Evolutionary conservation across 2,797 vertebrate species (phyloP).

Genomic region (Poecilia velifera): DNA sequence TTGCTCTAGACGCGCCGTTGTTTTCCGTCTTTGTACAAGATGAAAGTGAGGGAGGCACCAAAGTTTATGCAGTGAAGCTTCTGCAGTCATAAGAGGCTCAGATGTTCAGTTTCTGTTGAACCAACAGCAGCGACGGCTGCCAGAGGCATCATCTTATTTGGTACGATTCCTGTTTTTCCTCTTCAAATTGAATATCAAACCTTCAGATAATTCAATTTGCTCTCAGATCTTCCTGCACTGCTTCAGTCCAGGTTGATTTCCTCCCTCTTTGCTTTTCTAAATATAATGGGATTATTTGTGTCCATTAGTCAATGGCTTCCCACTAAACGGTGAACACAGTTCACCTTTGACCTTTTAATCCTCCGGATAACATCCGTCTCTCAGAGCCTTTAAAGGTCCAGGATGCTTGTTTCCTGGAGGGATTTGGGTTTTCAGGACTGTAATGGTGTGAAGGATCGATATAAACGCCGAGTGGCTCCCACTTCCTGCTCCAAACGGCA

Average conservation of each 20-base stretch:
- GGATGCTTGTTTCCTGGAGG: slow-evolving; percentile 64
- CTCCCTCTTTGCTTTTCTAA: slow-evolving; percentile 41
- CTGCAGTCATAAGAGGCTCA: too few relatives aligned
- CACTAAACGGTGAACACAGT: slow-evolving; percentile 40
- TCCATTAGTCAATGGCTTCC: slow-evolving; percentile 56
- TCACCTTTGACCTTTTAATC: slow-evolving; percentile 57
- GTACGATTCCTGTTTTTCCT: neutral
- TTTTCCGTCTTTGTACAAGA: too few relatives aligned
- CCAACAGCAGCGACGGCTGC: too few relatives aligned
- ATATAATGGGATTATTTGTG: slow-evolving; percentile 65
- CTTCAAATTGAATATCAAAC: neutral
- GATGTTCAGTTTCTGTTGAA: too few relatives aligned
- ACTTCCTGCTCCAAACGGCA: slow-evolving; percentile 72
- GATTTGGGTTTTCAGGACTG: slow-evolving; percentile 67
- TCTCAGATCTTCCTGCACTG: neutral
- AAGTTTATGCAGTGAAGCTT: too few relatives aligned
- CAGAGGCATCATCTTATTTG: too few relatives aligned
- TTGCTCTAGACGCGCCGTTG: too few relatives aligned
- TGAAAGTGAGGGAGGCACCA: too few relatives aligned
- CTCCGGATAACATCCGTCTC: slow-evolving; percentile 58
- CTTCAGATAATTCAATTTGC: neutral
- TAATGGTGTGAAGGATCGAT: slow-evolving; percentile 78
- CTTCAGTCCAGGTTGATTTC: neutral
- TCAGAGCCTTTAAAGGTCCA: slow-evolving; percentile 52
- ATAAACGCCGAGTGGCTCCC: slow-evolving; percentile 69